These are phyloP conservation scores for Julus scanicus DNA, from an alignment of 2,888 invertebrate species.

Conservation along the genomic window DNA sequence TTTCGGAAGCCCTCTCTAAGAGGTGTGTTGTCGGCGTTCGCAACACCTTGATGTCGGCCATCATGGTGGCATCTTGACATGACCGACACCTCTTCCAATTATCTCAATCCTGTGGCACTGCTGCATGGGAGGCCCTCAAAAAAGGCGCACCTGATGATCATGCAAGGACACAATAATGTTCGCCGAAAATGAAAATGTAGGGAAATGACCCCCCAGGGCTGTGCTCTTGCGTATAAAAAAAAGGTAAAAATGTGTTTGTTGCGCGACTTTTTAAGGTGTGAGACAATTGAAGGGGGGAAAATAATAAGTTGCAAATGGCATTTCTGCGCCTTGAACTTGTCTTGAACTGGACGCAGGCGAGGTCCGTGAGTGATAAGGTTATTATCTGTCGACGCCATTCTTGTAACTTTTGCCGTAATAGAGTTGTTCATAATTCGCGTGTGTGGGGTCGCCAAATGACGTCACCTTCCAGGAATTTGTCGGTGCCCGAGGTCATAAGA, in stretches of 20 bases:
- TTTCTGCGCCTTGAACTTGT: slow-evolving; percentile 3
- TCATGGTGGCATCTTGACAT: slow-evolving; percentile 40
- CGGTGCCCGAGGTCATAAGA: neutral
- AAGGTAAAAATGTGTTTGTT: neutral
- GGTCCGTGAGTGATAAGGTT: slow-evolving; percentile 42
- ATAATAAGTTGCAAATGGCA: slow-evolving; percentile 34
- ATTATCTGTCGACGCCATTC: slow-evolving; percentile 17
- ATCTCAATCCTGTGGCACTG: slow-evolving; percentile 26
- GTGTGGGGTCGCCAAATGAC: slow-evolving; percentile 5
- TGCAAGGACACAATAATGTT: neutral
- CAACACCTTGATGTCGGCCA: slow-evolving; percentile 24
- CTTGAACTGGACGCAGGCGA: slow-evolving; percentile 19
- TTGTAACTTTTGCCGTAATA: neutral
- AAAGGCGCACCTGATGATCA: neutral
- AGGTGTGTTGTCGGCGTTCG: neutral
- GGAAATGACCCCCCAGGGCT: neutral
- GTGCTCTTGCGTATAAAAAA: neutral
- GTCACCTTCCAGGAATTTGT: neutral
- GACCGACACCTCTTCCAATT: slow-evolving; percentile 48
- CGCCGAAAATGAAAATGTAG: slow-evolving; percentile 42
- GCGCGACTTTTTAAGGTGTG: slow-evolving; percentile 37
- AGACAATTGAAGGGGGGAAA: slow-evolving; percentile 34
- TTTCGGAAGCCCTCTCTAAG: slow-evolving; percentile 26
- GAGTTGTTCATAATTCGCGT: neutral
- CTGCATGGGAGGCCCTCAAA: neutral